phyloP scores from a whole-genome alignment of 2,888 invertebrate species.

The Mycalesis mineus region DNA sequence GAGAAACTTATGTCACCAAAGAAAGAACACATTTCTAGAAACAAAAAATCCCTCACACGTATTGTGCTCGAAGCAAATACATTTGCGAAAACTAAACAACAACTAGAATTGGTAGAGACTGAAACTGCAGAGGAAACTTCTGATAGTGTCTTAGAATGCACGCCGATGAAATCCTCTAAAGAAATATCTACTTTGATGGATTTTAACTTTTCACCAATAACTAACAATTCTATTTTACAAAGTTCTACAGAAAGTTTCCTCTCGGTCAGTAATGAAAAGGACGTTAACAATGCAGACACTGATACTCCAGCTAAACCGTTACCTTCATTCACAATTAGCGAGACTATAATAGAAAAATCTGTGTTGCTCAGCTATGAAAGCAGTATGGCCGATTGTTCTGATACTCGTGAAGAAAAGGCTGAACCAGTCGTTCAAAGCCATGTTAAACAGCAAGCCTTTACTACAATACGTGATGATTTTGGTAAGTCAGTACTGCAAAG shows the following conservation, averaged over 20 bases:
- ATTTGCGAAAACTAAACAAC: constrained; percentile 58
- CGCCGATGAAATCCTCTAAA: constrained; percentile 59
- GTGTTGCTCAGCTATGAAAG: constrained; percentile 60
- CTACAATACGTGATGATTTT: constrained; percentile 49
- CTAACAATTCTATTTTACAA: constrained; percentile 60
- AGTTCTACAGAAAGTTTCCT: constrained; percentile 53
- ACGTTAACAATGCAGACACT: constrained; percentile 33
- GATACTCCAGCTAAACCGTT: constrained; percentile 38
- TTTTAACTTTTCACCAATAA: constrained; percentile 64
- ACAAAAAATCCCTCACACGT: constrained; percentile 61
- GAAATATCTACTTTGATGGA: constrained; percentile 53
- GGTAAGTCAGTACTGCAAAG: constrained; percentile 51
- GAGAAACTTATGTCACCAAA: constrained; percentile 63
- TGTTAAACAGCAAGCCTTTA: constrained; percentile 47
- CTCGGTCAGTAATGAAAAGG: constrained; percentile 41
- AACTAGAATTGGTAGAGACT: constrained; percentile 42
- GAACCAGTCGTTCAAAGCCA: constrained; percentile 34
- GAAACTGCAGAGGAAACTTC: constrained; percentile 39
- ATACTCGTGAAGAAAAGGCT: constrained; percentile 10
- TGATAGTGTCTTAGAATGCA: constrained; percentile 52
- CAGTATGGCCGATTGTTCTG: constrained; percentile 44
- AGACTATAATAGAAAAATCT: constrained; percentile 52
- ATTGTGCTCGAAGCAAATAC: constrained; percentile 67
- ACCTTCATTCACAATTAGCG: constrained; percentile 53
- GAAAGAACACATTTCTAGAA: constrained; percentile 45